phyloP scores from a whole-genome alignment of 2,113 vertebrate species.

The Pungitius pungitius region DNA sequence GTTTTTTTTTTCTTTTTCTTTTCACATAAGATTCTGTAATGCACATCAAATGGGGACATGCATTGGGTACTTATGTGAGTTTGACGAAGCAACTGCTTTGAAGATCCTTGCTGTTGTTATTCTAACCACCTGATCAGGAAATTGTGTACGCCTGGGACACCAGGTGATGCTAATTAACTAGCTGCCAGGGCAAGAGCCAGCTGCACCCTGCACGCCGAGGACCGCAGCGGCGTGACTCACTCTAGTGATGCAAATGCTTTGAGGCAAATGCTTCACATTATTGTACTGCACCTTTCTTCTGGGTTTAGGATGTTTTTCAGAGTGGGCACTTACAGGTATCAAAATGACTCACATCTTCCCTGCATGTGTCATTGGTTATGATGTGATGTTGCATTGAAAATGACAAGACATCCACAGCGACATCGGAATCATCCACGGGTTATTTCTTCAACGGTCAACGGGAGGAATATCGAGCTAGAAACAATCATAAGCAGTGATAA shows the following conservation, averaged over 20 bases:
- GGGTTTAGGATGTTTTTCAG: neutral
- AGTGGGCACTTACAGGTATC: neutral
- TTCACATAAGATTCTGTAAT: neutral
- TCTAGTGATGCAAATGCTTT: neutral
- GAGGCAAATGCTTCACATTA: constrained; percentile 14
- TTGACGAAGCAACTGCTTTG: neutral
- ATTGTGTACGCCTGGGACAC: constrained; percentile 23
- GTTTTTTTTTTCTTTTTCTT: neutral
- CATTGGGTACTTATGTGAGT: neutral
- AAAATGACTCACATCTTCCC: neutral
- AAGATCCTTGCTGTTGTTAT: constrained; percentile 22
- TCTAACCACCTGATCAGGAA: constrained; percentile 34
- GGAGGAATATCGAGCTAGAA: neutral
- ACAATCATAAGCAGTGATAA: neutral
- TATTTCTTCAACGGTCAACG: neutral
- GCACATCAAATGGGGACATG: neutral
- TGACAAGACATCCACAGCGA: neutral
- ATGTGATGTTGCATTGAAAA: neutral
- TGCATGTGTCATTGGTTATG: neutral
- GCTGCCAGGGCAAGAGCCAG: constrained; percentile 27
- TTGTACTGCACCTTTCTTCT: constrained; percentile 12
- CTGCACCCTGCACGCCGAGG: constrained; percentile 28
- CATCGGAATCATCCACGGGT: neutral
- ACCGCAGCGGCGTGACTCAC: neutral
- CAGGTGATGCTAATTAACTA: constrained; percentile 42